Evolutionary conservation across 37 sponge, comb jelly and placozoan species (phyloP), one percentile per base, ranked within the genome.

Genomic region (Halichondria panicea): DNA sequence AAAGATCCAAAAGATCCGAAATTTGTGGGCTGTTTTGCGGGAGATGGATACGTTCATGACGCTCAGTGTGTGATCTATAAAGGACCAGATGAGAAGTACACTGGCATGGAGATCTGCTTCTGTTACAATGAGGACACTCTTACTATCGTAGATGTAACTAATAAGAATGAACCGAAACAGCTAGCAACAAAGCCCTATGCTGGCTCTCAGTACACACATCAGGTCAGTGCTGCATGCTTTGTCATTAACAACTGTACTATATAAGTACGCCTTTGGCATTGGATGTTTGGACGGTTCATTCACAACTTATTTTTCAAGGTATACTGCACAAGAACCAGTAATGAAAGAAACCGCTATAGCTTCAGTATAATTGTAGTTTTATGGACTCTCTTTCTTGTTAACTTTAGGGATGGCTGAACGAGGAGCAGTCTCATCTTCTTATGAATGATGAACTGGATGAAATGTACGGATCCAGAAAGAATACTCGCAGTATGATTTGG

Each of bases 91-190:
- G 27, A 0, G 13, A 5, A 55, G 0, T 89, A 89, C 52, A 8
- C 30, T 1, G 70, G 63, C 0, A 25, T 37, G 2, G 89, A 89
- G 80, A 89, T 89, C 59, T 89, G 89, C 50, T 89, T 89, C 75
- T 83, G 84, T 60, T 89, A 89, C 70, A 83, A 89, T 42, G 89
- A 89, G 63, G 44, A 89, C 27, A 89, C 89, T 1, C 89, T 89
- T 15, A 89, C 89, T 15, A 78, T 89, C 32, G 89, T 89, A 2
- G 89, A 89, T 43, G 84, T 83, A 5, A 43, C 63, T 2, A 69
- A 89, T 70, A 89, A 89, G 62, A 32, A 45, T 13, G 28, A 83
- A 50, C 11, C 44, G 43, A 74, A 70, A 38, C 66, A 84, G 76
- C 6, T 89, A 45, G 69, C 84, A 12, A 21, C 84, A 22, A 61